These are phyloP conservation scores for Fragum sueziense DNA, from an alignment of 2,888 invertebrate genomes.

Conservation along the genomic window DNA sequence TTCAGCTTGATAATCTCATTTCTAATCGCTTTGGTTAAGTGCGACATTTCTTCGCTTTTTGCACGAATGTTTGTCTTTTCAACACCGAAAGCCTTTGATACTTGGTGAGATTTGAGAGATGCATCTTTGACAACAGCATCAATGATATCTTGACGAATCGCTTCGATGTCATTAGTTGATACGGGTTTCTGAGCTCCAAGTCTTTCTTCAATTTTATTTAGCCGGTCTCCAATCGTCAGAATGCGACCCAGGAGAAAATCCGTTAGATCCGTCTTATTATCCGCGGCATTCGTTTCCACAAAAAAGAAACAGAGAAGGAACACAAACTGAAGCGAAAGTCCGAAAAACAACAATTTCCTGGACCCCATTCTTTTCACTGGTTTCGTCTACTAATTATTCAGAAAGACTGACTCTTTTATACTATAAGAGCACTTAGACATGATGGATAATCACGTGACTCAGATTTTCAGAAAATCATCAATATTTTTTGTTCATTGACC, in stretches of 20 bases:
- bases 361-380: no score
- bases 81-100: background rate
- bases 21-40: background rate
- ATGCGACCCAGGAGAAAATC: conserved; percentile 2
- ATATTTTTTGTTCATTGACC: no score
- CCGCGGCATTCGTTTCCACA: no score
- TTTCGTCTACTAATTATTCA: no score
- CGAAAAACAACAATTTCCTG: no score
- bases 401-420: no score
- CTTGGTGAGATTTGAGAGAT: background rate
- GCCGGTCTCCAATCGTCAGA: background rate
- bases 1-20: background rate
- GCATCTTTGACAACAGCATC: background rate
- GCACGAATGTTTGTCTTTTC: background rate
- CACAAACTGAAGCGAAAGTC: no score
- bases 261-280: no score
- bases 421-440: no score
- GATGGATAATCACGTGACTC: no score
- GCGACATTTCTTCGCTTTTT: background rate
- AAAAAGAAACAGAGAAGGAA: no score
- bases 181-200: background rate
- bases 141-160: background rate
- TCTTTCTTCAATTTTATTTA: background rate
- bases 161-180: background rate
- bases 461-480: no score